Base-by-base conservation (phyloP, 64 coral and sea anemone species). In the Stichodactyla helianthus region DNA sequence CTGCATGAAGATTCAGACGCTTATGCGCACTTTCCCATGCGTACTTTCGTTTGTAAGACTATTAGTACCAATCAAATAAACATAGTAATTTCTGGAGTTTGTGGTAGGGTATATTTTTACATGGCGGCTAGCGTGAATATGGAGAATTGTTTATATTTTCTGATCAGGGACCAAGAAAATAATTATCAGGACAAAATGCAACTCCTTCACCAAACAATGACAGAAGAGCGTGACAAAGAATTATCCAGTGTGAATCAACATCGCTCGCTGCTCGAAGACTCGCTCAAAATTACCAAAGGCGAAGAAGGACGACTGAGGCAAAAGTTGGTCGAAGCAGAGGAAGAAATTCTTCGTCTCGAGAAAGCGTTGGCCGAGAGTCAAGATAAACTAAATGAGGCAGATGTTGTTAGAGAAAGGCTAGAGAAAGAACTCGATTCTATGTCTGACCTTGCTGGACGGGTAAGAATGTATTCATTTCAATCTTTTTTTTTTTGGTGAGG, bases 371-470 rank as follows among this genome's bases (percentile, higher is more conserved):
- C 88, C 18, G 97, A 99, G 51, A 85, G 89, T 44, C 90, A 95
- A 65, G 97, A 95, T 52, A 94, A 90, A 88, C 86, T 99, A 22
- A 63, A 81, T 50, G 90, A 92, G 27, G 85, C 93, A 12, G 93
- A 99, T 55, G 86, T 91, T 59, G 53, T 55, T 71, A 90, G 93
- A 27, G 86, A 85, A 23, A 90, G 93, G 89, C 90, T 99, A 16
- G 97, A 99, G 35, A 99, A 95, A n/a, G 97, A 99, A 79, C 60
- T 99, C 10, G 97, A 92, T 25, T 92, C 93, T 62, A 92, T 91
- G 53, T 92, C 93, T 56, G 93, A 94, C 71, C 67, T 99, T 6
- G 92, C 97, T 52, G 86, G n/a, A 11, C 88, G 93, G 88, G 97
- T 99, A 93, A 88, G 88, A 35, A 35, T 74, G 1, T 9, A 0